Percentiles rank a stretch among this genome's conserved stretches.
These are phyloP conservation scores for Galeopterus variegatus DNA, from an alignment of 2,113 vertebrate species.

Conservation along the genomic window DNA sequence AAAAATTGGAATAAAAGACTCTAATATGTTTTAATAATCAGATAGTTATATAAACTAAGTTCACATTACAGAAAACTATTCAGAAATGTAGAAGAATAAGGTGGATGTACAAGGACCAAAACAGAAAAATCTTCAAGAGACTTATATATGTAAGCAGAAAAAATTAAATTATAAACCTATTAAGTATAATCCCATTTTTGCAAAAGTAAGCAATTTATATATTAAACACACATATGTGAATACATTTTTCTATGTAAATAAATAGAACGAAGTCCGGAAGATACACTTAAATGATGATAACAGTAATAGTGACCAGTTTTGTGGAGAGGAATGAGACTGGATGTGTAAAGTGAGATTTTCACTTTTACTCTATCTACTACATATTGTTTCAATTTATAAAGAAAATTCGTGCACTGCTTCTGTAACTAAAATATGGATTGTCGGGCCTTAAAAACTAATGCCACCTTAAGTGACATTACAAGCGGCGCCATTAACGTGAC, in stretches of 20 bases:
- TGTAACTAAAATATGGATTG: constrained; percentile 44
- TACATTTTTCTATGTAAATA: background rate
- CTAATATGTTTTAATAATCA: constrained; percentile 14
- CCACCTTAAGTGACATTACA: too few species aligned
- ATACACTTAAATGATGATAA: background rate
- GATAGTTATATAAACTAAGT: constrained; percentile 32
- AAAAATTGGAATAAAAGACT: background rate
- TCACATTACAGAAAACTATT: background rate
- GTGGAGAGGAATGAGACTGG: background rate
- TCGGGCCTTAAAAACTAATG: too few species aligned
- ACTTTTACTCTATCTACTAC: background rate
- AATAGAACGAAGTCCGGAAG: background rate
- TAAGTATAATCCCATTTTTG: background rate
- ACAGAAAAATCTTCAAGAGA: background rate
- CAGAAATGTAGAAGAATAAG: constrained; percentile 22
- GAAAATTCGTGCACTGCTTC: background rate
- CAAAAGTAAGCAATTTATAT: background rate
- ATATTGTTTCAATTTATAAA: background rate
- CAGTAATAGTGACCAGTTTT: background rate
- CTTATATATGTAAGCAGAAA: background rate
- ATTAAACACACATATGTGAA: background rate
- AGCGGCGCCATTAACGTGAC: too few species aligned
- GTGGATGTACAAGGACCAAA: background rate
- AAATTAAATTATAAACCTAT: constrained; percentile 21
- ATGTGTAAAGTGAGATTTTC: background rate